Conservation (phyloP, 2,797 vertebrate species). For the Poliocrania exsul region DNA sequence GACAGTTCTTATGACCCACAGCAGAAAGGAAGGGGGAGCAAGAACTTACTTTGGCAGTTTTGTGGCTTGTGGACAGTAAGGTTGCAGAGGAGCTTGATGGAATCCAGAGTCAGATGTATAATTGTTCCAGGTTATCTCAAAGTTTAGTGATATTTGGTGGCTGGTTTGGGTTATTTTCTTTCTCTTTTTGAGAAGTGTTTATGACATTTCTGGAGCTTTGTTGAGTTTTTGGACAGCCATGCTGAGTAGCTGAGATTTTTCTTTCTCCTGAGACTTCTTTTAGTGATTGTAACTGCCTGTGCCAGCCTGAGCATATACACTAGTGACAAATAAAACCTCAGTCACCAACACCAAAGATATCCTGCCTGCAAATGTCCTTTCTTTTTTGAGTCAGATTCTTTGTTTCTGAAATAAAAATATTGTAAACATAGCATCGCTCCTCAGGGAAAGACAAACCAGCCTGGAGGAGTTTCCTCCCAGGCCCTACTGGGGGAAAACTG, state of each 20-base stretch:
- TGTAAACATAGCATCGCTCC: background rate
- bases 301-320: background rate
- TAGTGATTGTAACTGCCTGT: background rate
- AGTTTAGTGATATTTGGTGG: background rate
- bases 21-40: background rate
- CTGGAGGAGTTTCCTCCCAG: background rate
- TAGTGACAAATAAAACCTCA: background rate
- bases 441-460: background rate
- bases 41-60: background rate
- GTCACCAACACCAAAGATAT: background rate
- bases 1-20: background rate
- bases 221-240: background rate
- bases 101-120: background rate
- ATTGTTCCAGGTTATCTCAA: background rate
- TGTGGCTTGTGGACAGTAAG: background rate
- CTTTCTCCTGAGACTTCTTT: background rate
- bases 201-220: background rate
- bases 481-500: background rate
- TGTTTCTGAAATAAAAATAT: background rate
- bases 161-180: rapidly evolving
- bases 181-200: background rate
- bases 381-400: background rate
- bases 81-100: background rate
- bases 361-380: background rate
- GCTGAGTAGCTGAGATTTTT: background rate